phyloP scores from a whole-genome alignment of 2,888 invertebrate species.

The Abrostola triplasia region DNA sequence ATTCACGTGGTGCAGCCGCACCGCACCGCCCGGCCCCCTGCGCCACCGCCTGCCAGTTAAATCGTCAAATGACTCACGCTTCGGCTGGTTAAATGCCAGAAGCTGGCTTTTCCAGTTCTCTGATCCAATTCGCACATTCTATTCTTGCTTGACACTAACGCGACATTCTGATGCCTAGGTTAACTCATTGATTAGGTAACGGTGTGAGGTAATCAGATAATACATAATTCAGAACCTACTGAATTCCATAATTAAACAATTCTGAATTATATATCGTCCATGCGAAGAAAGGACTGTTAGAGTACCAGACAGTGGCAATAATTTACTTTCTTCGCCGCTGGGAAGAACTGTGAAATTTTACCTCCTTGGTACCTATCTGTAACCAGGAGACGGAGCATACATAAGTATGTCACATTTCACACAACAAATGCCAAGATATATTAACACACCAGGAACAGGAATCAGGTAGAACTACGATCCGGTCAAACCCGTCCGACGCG shows the following conservation, averaged over 20 bases:
- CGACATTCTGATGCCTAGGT: conserved; percentile 57
- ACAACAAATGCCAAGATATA: conserved; percentile 73
- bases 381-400: conserved; percentile 10
- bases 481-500: conserved; percentile 88
- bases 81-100: conserved; percentile 84
- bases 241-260: neutral
- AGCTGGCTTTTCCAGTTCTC: conserved; percentile 87
- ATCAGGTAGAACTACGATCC: conserved; percentile 88
- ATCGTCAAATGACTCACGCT: conserved; percentile 88
- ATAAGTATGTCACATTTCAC: conserved; percentile 59
- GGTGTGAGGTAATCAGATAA: conserved; percentile 22
- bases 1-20: conserved; percentile 84
- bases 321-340: neutral
- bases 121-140: conserved; percentile 83
- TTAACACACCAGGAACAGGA: conserved; percentile 87
- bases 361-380: neutral
- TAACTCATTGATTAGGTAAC: conserved; percentile 53
- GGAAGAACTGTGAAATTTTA: neutral
- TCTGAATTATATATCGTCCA: neutral
- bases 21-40: conserved; percentile 70
- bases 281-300: too few relatives aligned
- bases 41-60: conserved; percentile 80
- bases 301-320: neutral
- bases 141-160: conserved; percentile 69
- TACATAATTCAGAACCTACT: conserved; percentile 12